phyloP scores from a whole-genome alignment of 1,140 invertebrate genomes.

The Penaeus indicus region DNA sequence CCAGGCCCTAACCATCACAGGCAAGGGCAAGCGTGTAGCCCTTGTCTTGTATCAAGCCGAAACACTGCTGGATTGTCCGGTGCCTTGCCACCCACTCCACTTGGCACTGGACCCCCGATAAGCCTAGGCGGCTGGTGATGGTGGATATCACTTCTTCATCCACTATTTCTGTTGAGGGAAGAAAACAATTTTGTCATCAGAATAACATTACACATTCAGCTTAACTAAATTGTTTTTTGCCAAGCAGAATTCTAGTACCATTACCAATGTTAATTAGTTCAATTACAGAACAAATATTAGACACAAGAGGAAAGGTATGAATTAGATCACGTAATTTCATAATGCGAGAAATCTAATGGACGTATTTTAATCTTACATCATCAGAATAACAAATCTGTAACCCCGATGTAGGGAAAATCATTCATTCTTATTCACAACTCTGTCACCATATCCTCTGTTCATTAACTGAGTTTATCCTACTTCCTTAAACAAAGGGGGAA shows the following conservation, averaged over 20 bases:
- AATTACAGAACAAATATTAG: too few relatives aligned
- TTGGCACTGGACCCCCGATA: constrained; percentile 40
- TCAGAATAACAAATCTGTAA: too few relatives aligned
- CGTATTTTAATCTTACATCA: too few relatives aligned
- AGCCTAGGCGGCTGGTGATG: constrained; percentile 58
- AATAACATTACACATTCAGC: too few relatives aligned
- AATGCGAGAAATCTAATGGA: too few relatives aligned
- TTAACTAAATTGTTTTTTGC: neutral
- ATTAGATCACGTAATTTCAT: too few relatives aligned
- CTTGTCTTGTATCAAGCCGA: constrained; percentile 61
- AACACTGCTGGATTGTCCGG: constrained; percentile 63
- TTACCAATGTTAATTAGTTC: too few relatives aligned
- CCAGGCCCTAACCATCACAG: constrained; percentile 65
- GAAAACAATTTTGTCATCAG: neutral
- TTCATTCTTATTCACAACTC: neutral
- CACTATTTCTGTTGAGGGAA: constrained; percentile 56
- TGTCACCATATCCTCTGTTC: neutral
- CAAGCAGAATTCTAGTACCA: too few relatives aligned
- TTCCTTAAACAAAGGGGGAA: neutral
- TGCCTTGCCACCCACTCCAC: constrained; percentile 62
- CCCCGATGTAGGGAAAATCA: too few relatives aligned
- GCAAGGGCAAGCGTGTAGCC: constrained; percentile 61
- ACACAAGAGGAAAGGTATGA: too few relatives aligned
- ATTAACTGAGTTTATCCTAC: neutral
- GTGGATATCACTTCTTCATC: constrained; percentile 61